Base-by-base conservation (phyloP, 2,888 invertebrate species). In the Oithona nana region DNA sequence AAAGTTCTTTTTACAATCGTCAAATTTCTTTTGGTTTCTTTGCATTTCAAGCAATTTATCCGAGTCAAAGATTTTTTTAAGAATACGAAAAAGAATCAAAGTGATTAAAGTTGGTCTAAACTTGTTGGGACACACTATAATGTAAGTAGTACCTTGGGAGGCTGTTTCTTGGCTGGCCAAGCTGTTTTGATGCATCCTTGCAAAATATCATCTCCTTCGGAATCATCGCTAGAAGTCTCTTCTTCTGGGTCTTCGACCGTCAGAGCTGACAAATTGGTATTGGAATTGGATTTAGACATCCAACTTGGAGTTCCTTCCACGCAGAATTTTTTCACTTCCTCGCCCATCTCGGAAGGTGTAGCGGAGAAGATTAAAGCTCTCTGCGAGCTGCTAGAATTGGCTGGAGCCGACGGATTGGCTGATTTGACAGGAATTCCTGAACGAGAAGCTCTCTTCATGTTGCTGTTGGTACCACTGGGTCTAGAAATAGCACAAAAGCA, bases 271-370 rank as follows among this genome's bases (percentile, higher is more conserved):
- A 61, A 30, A 28, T 50, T 61, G n/a, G 61, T 54, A 22, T 50
- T 16, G n/a, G 52, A 52, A 1, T 22, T 28, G 28, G 30, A 20
- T 11, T 57, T 20, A 26, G 57, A 57, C 20, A 57, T 20, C 1
- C 20, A 29, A 30, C 29, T 39, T 20, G 57, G 57, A 13, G 57
- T 57, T 20, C 28, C 57, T 57, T 57, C 57, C 16, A 39, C 31
- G n/a, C n/a, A 20, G 66, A 3, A 67, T 64, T 55, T 39, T 16
- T 39, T 6, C 39, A 39, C 39, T 39, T 39, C 39, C 6, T 39
- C 39, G n/a, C n/a, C n/a, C n/a, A n/a, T n/a, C n/a, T n/a, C n/a
- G n/a, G n/a, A n/a, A n/a, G n/a, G n/a, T n/a, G n/a, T n/a, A n/a
- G n/a, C n/a, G 39, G 39, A 39, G 16, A 16, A 39, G 8, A 39